Conservation (phyloP, 30 jellyfish, hydroid and myxozoan species). For the Cassiopea andromeda region DNA sequence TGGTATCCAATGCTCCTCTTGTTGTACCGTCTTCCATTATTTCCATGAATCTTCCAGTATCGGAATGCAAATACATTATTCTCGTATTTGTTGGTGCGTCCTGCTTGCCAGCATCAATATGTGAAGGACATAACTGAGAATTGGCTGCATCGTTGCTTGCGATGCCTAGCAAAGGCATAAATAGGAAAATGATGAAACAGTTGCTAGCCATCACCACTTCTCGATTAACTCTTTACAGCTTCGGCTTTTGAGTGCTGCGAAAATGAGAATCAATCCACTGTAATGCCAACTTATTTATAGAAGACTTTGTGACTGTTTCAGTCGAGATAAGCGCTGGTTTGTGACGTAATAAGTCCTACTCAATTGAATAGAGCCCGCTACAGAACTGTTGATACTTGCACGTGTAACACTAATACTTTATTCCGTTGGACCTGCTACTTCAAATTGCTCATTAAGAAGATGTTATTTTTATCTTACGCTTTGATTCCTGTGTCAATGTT, state of each 20-base stretch:
- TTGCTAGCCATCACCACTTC: not conserved
- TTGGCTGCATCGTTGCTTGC: not conserved
- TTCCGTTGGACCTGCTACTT: not conserved
- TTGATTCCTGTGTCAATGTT: constrained; percentile 19
- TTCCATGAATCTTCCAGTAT: constrained; percentile 41
- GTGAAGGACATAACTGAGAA: not conserved
- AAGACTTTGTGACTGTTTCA: not conserved
- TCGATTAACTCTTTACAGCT: not conserved
- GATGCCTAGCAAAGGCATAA: not conserved
- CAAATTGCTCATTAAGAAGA: not conserved
- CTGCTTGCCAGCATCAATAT: not conserved
- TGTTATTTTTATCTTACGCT: not conserved
- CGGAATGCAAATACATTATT: constrained; percentile 6
- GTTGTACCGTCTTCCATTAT: constrained; percentile 13
- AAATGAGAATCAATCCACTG: not conserved
- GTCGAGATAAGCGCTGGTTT: not conserved
- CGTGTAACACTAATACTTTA: not conserved
- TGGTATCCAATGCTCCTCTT: constrained; percentile 10
- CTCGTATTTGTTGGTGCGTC: constrained; percentile 40
- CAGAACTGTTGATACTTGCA: not conserved
- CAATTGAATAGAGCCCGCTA: not conserved
- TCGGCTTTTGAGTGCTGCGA: not conserved
- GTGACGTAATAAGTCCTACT: not conserved
- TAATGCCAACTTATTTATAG: not conserved
- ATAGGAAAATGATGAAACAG: not conserved